Percentiles rank a stretch among this genome's conserved stretches.
Evolutionary conservation across 2,113 vertebrate genomes (phyloP).

Genomic region (Oryzias woworae): DNA sequence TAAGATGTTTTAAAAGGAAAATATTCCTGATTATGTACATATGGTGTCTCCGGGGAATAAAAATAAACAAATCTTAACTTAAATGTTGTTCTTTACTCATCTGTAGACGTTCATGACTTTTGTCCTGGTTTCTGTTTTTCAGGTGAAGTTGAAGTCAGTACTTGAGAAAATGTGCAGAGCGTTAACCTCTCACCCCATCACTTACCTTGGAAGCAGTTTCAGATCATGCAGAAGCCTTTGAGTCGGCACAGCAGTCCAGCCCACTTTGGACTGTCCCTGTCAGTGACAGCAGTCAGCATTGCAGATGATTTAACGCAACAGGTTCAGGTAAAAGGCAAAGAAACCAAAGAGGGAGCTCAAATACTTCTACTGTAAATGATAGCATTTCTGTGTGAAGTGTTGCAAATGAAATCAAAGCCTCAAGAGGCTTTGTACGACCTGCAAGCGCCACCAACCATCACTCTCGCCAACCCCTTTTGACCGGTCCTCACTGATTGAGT

Average conservation of each 20-base stretch:
- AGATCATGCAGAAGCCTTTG: slow-evolving; percentile 22
- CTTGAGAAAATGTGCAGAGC: neutral
- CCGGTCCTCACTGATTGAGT: no score
- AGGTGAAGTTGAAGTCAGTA: neutral
- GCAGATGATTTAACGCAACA: slow-evolving; percentile 19
- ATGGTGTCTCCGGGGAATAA: slow-evolving; percentile 73
- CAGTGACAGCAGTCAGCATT: slow-evolving; percentile 24
- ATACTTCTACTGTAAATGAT: neutral
- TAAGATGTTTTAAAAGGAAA: slow-evolving; percentile 66
- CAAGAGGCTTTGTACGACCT: no score
- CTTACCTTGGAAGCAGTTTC: slow-evolving; percentile 9
- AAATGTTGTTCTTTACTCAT: neutral
- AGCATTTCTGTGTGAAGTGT: neutral
- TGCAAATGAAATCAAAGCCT: neutral
- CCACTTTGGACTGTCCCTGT: slow-evolving; percentile 15
- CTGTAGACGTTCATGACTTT: neutral
- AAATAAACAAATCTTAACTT: slow-evolving; percentile 50
- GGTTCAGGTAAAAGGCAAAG: slow-evolving; percentile 3
- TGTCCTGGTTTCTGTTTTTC: slow-evolving; percentile 6
- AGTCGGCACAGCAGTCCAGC: slow-evolving; percentile 26
- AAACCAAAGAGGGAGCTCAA: neutral
- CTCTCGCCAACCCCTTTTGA: no score
- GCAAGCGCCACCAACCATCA: no score
- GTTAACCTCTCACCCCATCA: slow-evolving; percentile 23
- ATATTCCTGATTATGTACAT: slow-evolving; percentile 58